These are phyloP conservation scores for Odontamblyopus rebecca DNA, from an alignment of 2,797 vertebrate species.

Conservation along the genomic window DNA sequence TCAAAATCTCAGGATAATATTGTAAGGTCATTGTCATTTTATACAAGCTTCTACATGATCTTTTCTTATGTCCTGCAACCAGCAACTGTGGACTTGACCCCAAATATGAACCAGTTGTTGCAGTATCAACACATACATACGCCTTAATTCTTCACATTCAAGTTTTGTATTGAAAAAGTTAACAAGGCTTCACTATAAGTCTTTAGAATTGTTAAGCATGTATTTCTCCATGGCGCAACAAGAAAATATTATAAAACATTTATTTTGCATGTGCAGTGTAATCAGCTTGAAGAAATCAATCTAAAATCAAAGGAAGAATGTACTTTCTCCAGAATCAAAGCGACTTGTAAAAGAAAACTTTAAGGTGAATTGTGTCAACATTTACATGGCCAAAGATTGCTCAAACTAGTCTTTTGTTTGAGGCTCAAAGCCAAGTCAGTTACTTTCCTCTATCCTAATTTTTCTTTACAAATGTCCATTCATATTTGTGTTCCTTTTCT, in stretches of 20 bases:
- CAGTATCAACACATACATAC: not conserved
- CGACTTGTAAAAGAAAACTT: not conserved
- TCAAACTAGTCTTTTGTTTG: not conserved
- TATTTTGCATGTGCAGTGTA: no score
- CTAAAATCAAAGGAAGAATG: no score
- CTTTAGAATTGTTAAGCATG: no score
- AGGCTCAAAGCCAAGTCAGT: not conserved
- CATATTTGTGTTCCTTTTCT: constrained; percentile 5
- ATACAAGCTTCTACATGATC: not conserved
- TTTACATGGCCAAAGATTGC: no score
- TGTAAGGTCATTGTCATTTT: not conserved
- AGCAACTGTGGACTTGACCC: not conserved
- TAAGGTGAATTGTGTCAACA: not conserved
- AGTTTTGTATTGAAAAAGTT: no score
- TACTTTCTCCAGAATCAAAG: no score
- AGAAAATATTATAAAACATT: no score
- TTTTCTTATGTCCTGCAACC: not conserved
- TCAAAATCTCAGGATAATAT: not conserved
- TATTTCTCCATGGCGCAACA: no score
- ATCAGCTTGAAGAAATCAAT: no score
- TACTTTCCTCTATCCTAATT: constrained; percentile 7
- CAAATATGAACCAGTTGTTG: not conserved
- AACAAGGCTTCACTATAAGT: no score
- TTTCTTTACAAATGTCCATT: constrained; percentile 19
- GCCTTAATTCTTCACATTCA: not conserved